These are phyloP conservation scores for Drosophila acutilabella DNA, from an alignment of 2,888 invertebrate species.

Conservation along the genomic window DNA sequence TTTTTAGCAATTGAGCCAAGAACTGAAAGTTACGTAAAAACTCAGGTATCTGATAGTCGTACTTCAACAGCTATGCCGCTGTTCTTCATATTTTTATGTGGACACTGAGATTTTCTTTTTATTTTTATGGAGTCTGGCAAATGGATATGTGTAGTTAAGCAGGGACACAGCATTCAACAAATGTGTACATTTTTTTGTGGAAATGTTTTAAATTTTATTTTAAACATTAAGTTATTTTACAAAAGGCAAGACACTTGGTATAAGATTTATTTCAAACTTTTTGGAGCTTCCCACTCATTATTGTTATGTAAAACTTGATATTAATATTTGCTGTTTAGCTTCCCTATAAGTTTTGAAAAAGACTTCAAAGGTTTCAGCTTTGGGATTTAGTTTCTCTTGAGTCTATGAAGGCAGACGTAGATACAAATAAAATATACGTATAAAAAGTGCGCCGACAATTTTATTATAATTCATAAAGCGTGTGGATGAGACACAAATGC, in stretches of 20 bases:
- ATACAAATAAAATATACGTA: slow-evolving; percentile 10
- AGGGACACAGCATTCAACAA: slow-evolving; percentile 2
- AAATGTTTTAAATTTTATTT: slow-evolving; percentile 14
- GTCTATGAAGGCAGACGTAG: slow-evolving; percentile 16
- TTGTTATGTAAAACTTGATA: not conserved
- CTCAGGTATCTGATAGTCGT: not conserved
- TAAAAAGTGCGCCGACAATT: slow-evolving; percentile 35
- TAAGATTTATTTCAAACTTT: not conserved
- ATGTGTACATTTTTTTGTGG: slow-evolving; percentile 5
- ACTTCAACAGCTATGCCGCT: not conserved
- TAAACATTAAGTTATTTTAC: not conserved
- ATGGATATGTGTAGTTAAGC: slow-evolving; percentile 30
- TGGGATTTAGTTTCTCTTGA: not conserved
- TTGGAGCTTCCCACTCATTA: not conserved
- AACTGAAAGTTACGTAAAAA: no score
- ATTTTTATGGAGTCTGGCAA: slow-evolving; percentile 31
- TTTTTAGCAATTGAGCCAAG: no score
- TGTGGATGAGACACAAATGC: slow-evolving; percentile 60
- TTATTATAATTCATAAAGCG: slow-evolving; percentile 77
- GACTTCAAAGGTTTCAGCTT: slow-evolving; percentile 20
- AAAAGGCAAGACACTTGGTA: no score
- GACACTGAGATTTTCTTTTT: slow-evolving; percentile 41
- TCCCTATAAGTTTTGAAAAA: slow-evolving; percentile 1
- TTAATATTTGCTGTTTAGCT: not conserved
- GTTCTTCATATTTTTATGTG: slow-evolving; percentile 33